Percentiles rank a stretch among this genome's conserved stretches.
Conservation (phyloP, 1,140 invertebrate species). For the Helicoverpa zea region DNA sequence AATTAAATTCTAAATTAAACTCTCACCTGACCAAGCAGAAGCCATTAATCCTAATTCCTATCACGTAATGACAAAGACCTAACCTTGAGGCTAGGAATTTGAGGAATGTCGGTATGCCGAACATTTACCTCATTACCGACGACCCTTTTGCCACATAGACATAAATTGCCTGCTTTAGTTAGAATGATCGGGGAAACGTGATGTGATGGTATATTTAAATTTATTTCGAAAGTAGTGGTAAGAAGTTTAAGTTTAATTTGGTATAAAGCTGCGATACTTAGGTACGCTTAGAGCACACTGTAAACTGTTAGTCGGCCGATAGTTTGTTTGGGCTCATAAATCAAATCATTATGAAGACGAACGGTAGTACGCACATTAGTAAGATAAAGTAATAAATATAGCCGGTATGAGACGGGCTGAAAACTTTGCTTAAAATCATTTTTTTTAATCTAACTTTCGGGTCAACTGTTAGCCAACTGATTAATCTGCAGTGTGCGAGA, state of each 20-base stretch:
- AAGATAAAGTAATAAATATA: too few relatives aligned
- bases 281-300: too few relatives aligned
- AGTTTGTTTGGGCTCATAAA: too few relatives aligned
- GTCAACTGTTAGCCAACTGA: too few relatives aligned
- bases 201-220: background rate
- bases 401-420: too few relatives aligned
- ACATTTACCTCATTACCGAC: slow-evolving; percentile 39
- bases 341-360: too few relatives aligned
- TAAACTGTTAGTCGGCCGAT: too few relatives aligned
- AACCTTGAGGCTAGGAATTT: slow-evolving; percentile 37
- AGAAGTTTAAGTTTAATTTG: background rate
- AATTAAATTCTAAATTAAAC: slow-evolving; percentile 28
- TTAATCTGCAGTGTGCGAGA: too few relatives aligned
- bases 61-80: slow-evolving; percentile 47
- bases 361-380: too few relatives aligned
- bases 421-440: too few relatives aligned
- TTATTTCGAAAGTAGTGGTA: background rate
- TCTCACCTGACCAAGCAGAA: slow-evolving; percentile 12
- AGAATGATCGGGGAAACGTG: background rate
- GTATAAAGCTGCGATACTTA: too few relatives aligned
- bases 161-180: slow-evolving; percentile 5
- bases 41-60: slow-evolving; percentile 22
- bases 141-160: slow-evolving; percentile 31
- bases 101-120: slow-evolving; percentile 7
- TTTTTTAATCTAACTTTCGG: too few relatives aligned